Conservation (phyloP, 2,113 vertebrate species). For the Drymodes brunneopygia region DNA sequence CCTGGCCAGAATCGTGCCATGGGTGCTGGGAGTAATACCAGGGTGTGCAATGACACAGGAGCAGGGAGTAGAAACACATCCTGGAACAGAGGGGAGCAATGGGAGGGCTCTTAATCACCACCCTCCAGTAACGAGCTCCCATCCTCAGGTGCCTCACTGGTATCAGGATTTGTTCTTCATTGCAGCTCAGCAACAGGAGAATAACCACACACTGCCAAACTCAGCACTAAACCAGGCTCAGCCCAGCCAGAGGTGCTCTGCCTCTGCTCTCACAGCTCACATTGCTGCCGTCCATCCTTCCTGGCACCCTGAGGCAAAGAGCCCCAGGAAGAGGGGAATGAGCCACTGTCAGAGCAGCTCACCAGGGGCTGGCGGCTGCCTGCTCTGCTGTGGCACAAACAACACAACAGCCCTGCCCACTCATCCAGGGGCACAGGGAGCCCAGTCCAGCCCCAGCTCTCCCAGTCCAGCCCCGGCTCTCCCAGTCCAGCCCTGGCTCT, state of each 20-base stretch:
- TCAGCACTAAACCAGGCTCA: background rate
- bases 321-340: background rate
- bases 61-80: background rate
- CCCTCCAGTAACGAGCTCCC: background rate
- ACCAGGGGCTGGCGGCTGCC: background rate
- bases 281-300: background rate
- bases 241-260: background rate
- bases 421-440: background rate
- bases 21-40: background rate
- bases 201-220: background rate
- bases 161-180: background rate
- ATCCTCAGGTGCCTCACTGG: background rate
- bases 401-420: background rate
- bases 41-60: background rate
- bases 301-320: background rate
- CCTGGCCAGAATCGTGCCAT: background rate
- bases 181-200: background rate
- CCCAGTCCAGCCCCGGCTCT: background rate
- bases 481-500: accelerated
- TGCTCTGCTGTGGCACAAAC: background rate
- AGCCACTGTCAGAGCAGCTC: background rate
- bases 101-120: background rate
- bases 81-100: background rate
- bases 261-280: background rate
- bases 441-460: accelerated